Percentiles rank a stretch among this genome's conserved stretches.
These are phyloP conservation scores for Malurus alboscapulatus DNA, from an alignment of 2,113 vertebrate genomes.

Conservation along the genomic window DNA sequence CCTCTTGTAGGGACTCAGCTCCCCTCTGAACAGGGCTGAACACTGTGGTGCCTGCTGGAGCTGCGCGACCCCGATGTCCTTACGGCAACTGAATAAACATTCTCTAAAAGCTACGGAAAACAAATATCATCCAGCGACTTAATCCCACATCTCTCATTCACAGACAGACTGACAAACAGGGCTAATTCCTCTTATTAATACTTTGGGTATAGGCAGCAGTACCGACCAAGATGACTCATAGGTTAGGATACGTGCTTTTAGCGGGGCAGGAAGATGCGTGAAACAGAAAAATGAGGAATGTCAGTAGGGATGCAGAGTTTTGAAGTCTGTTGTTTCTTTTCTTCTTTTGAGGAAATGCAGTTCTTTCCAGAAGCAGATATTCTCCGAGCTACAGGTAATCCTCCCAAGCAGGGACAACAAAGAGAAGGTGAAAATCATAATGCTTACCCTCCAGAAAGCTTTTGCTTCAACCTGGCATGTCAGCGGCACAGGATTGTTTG, in stretches of 20 bases:
- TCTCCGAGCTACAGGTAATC: neutral
- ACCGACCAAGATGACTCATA: slow-evolving; percentile 1
- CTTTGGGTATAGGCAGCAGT: neutral
- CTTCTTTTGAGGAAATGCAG: neutral
- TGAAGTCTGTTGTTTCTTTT: neutral
- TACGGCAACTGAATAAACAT: slow-evolving; percentile 17
- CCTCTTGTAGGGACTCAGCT: neutral
- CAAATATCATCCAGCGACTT: slow-evolving; percentile 17
- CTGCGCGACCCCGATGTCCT: neutral
- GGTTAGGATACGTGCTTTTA: neutral
- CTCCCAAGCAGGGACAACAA: neutral
- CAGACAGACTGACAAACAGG: slow-evolving; percentile 44
- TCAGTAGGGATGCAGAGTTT: neutral
- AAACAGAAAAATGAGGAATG: neutral
- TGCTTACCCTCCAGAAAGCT: neutral
- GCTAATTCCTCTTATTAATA: slow-evolving; percentile 49
- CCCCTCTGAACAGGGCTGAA: neutral
- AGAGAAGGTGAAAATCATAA: neutral
- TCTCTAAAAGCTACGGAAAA: neutral
- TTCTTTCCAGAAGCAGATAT: slow-evolving; percentile 8
- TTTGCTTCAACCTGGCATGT: neutral
- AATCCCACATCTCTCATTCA: slow-evolving; percentile 33
- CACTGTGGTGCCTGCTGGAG: neutral
- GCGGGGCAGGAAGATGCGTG: neutral
- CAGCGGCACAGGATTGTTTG: neutral